Evolutionary conservation across 1,140 invertebrate genomes (phyloP).

Genomic region (Drosophila arizonae): DNA sequence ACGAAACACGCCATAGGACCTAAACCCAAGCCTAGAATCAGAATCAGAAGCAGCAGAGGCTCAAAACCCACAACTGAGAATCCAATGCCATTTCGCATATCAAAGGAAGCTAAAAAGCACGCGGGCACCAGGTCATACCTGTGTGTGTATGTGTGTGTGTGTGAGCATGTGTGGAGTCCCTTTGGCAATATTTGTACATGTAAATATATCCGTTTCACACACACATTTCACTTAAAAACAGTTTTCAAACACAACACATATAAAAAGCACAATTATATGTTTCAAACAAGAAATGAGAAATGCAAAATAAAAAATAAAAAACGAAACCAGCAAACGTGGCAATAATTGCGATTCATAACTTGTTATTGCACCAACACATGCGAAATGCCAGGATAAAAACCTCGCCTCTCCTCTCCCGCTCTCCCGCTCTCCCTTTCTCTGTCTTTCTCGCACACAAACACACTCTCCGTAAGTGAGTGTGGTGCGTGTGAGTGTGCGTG

Average conservation of each 20-base stretch:
- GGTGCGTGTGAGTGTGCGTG: conserved; percentile 21
- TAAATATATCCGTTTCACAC: conserved; percentile 28
- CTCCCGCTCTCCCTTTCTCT: neutral
- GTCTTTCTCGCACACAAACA: neutral
- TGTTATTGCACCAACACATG: conserved; percentile 78
- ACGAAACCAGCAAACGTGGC: conserved; percentile 45
- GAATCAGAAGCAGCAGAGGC: neutral
- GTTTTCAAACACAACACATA: conserved; percentile 73
- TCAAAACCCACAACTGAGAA: conserved; percentile 9
- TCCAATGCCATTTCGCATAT: conserved; percentile 16
- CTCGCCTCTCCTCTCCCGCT: no score
- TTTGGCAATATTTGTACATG: conserved; percentile 33
- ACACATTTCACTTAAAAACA: conserved; percentile 78
- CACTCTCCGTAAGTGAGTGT: neutral
- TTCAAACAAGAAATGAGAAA: conserved; percentile 67
- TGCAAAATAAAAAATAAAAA: neutral
- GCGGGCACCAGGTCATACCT: conserved; percentile 58
- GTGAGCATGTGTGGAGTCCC: conserved; percentile 43
- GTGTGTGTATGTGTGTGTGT: conserved; percentile 25
- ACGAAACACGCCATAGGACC: conserved; percentile 43
- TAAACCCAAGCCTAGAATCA: neutral
- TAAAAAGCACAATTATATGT: conserved; percentile 75
- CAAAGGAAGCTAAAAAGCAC: conserved; percentile 35
- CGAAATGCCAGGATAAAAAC: conserved; percentile 60
- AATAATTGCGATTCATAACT: conserved; percentile 80